Evolutionary conservation across 1,140 invertebrate species (phyloP).

Genomic region (Hydropsyche tenuis): DNA sequence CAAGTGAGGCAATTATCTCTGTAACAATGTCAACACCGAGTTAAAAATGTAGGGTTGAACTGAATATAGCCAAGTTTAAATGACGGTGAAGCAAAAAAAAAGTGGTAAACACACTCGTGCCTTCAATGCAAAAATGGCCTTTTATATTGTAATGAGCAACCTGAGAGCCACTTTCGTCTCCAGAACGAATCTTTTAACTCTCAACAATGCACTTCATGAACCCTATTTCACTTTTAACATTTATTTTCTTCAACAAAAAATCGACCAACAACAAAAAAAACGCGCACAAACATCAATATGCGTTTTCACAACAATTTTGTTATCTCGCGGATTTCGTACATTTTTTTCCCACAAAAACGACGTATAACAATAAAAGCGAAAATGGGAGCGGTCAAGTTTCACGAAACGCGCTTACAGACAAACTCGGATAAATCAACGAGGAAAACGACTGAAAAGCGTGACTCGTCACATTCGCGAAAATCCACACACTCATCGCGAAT

Average conservation of each 20-base stretch:
- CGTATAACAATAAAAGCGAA: no score
- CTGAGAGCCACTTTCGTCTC: background rate
- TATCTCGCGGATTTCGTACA: no score
- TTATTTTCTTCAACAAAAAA: no score
- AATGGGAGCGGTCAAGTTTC: background rate
- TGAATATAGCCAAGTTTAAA: background rate
- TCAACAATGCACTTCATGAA: background rate
- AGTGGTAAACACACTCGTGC: slow-evolving; percentile 22
- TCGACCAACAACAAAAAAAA: no score
- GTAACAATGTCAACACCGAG: slow-evolving; percentile 21
- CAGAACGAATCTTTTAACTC: no score
- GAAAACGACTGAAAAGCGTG: slow-evolving; percentile 16
- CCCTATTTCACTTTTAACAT: background rate
- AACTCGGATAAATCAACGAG: slow-evolving; percentile 15
- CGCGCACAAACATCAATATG: no score
- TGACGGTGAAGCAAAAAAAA: slow-evolving; percentile 8
- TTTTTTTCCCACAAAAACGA: no score
- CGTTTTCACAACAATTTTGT: no score
- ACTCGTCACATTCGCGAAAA: slow-evolving; percentile 3
- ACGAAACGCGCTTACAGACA: background rate
- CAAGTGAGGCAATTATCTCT: slow-evolving; percentile 18
- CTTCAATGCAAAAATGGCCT: slow-evolving; percentile 24
- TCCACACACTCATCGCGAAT: background rate
- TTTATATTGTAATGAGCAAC: slow-evolving; percentile 32
- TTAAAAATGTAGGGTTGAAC: background rate